These are phyloP conservation scores for Spinus olivaceus DNA, from an alignment of 2,797 vertebrate species.

Conservation along the genomic window DNA sequence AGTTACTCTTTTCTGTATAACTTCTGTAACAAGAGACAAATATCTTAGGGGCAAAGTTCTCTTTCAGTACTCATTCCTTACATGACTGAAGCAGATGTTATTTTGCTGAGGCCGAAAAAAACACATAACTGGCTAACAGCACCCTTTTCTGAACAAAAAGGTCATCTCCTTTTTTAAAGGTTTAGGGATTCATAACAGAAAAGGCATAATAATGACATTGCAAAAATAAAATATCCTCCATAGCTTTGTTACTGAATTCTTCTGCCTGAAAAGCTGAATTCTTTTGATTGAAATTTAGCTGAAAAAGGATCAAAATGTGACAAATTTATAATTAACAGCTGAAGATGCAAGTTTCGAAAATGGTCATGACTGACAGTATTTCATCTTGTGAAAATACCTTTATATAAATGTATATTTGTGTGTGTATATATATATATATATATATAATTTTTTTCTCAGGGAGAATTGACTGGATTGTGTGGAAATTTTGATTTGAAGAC, in stretches of 20 bases:
- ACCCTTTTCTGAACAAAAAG: not conserved
- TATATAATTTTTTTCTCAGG: slow-evolving; percentile 67
- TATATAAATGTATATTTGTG: not conserved
- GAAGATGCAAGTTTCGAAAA: not conserved
- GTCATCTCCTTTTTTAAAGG: not conserved
- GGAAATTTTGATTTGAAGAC: slow-evolving; percentile 97
- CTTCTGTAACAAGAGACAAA: not conserved
- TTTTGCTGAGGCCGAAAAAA: not conserved
- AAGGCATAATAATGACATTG: not conserved
- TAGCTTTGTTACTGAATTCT: not conserved
- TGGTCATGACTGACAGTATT: accelerated
- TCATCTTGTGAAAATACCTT: not conserved
- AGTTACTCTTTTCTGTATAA: not conserved
- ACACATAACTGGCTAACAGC: not conserved
- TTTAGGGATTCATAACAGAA: not conserved
- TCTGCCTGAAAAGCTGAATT: not conserved
- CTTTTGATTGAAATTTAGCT: not conserved
- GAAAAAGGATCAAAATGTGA: not conserved
- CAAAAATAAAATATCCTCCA: not conserved
- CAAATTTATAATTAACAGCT: not conserved
- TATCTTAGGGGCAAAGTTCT: not conserved
- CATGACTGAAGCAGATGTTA: not conserved
- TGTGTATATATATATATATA: accelerated
- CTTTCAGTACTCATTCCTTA: not conserved
- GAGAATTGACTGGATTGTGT: slow-evolving; percentile 87